These are phyloP conservation scores for Nothocercus julius DNA, from an alignment of 2,113 vertebrate genomes.

Conservation along the genomic window DNA sequence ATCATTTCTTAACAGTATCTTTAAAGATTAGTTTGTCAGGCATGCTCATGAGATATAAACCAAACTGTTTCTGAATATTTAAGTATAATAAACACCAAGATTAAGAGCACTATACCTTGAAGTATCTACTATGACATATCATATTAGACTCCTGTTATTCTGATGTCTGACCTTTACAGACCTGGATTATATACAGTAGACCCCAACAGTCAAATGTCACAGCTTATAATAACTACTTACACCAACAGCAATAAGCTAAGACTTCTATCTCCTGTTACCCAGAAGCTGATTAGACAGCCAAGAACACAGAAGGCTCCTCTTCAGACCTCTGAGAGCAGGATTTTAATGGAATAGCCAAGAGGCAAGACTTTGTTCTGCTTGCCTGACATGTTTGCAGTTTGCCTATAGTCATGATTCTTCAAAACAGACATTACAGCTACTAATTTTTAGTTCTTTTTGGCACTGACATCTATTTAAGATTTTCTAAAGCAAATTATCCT, in stretches of 20 bases:
- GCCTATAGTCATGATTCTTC: neutral
- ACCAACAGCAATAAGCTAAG: neutral
- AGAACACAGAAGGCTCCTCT: neutral
- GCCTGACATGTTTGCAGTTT: neutral
- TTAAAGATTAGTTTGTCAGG: neutral
- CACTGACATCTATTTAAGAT: neutral
- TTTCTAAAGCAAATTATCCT: neutral
- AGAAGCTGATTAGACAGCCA: conserved; percentile 30
- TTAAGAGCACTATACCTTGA: neutral
- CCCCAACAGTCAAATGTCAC: conserved; percentile 67
- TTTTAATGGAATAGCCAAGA: neutral
- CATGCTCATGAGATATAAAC: neutral
- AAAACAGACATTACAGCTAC: neutral
- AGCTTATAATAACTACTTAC: conserved; percentile 70
- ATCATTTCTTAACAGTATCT: neutral
- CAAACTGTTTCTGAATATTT: neutral
- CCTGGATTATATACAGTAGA: neutral
- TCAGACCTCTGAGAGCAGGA: neutral
- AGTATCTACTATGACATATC: neutral
- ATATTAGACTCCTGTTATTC: neutral
- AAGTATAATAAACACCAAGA: neutral
- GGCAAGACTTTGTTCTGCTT: neutral
- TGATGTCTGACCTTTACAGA: conserved; percentile 64
- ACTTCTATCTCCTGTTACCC: conserved; percentile 56
- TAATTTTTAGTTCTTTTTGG: neutral